These are phyloP conservation scores for Falco rusticolus DNA, from an alignment of 2,797 vertebrate genomes.

Conservation along the genomic window DNA sequence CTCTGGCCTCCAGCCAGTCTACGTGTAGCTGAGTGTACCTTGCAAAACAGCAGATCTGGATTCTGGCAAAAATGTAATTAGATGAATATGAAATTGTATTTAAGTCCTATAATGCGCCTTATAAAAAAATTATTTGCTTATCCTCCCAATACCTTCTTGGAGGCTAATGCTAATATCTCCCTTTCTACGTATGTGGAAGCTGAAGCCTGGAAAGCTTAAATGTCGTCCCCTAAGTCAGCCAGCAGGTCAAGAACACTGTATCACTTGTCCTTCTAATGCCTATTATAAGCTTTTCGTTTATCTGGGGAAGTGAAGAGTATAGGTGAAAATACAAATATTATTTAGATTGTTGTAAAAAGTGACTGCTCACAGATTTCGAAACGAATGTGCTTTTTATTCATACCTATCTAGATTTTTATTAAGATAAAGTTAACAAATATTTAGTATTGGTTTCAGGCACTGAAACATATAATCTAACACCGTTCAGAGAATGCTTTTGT, in stretches of 20 bases:
- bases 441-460: neutral
- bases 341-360: conserved; percentile 7
- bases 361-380: neutral
- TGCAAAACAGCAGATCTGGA: neutral
- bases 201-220: neutral
- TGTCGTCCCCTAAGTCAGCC: neutral
- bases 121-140: neutral
- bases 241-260: neutral
- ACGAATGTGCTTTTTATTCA: neutral
- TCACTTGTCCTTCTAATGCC: neutral
- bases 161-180: neutral
- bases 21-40: neutral
- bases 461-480: neutral
- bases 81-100: neutral
- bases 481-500: neutral
- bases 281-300: neutral
- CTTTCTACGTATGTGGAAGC: neutral
- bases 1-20: neutral
- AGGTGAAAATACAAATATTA: neutral
- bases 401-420: neutral
- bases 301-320: neutral
- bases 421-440: neutral
- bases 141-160: neutral
- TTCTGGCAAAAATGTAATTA: neutral
- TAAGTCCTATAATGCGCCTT: neutral